phyloP scores from a whole-genome alignment of 2,888 invertebrate genomes.

The Gandaritis pyraliata region DNA sequence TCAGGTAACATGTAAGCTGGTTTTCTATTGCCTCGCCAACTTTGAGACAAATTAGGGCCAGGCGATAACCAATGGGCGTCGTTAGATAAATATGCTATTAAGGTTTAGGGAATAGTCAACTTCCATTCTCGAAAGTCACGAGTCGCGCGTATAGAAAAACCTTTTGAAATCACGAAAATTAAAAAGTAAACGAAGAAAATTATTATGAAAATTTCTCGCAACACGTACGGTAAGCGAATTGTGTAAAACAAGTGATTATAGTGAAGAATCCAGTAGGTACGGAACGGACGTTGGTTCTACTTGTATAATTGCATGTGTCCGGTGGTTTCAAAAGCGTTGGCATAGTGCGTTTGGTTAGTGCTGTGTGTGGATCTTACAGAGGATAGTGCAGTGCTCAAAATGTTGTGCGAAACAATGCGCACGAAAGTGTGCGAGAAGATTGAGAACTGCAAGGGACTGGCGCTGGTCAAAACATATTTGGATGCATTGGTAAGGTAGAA shows the following conservation, averaged over 20 bases:
- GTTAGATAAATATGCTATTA: conserved; percentile 79
- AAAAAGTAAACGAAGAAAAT: conserved; percentile 28
- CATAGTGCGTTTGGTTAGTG: conserved; percentile 53
- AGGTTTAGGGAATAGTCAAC: conserved; percentile 51
- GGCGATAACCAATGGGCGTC: conserved; percentile 61
- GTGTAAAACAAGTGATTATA: conserved; percentile 37
- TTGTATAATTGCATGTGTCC: conserved; percentile 65
- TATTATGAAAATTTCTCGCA: conserved; percentile 37
- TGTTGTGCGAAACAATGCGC: conserved; percentile 76
- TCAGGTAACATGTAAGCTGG: conserved; percentile 48
- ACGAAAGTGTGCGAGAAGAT: conserved; percentile 75
- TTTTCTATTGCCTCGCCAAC: conserved; percentile 50
- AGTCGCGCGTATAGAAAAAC: conserved; percentile 26
- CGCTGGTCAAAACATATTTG: conserved; percentile 70
- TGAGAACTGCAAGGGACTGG: conserved; percentile 72
- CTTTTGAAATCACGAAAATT: conserved; percentile 32
- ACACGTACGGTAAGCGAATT: conserved; percentile 26
- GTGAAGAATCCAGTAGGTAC: conserved; percentile 34
- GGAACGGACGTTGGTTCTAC: conserved; percentile 37
- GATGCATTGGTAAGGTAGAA: conserved; percentile 63
- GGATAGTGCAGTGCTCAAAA: conserved; percentile 48
- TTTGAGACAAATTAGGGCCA: conserved; percentile 63
- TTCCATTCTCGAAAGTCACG: conserved; percentile 39
- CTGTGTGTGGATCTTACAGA: conserved; percentile 44
- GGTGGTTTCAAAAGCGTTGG: conserved; percentile 67